phyloP scores from a whole-genome alignment of 2,797 vertebrate species.

The Benthosema pterotum region DNA sequence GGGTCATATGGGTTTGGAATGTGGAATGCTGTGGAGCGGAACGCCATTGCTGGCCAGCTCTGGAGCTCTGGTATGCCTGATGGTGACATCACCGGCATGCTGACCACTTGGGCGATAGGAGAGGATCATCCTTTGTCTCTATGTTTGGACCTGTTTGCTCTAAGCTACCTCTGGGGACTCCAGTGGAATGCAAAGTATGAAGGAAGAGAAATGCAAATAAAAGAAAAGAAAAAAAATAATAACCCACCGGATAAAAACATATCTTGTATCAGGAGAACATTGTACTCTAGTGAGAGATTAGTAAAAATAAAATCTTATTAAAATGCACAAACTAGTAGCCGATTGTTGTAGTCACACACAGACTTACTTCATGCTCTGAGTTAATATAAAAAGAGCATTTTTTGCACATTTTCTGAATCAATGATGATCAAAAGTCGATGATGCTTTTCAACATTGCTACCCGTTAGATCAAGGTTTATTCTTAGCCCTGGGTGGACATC shows the following conservation, averaged over 20 bases:
- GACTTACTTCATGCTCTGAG: background rate
- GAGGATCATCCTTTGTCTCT: slow-evolving; percentile 14
- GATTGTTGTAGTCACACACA: no score
- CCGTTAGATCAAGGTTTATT: background rate
- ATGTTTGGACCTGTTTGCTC: slow-evolving; percentile 44
- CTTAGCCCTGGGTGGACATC: background rate
- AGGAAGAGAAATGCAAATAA: background rate
- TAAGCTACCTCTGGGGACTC: background rate
- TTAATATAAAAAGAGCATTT: no score
- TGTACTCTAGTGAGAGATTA: background rate
- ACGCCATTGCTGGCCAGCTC: slow-evolving; percentile 4
- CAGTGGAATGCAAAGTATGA: slow-evolving; percentile 14
- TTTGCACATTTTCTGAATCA: no score
- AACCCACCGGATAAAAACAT: no score
- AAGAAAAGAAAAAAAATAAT: no score
- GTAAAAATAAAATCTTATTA: no score
- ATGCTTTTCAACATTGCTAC: background rate
- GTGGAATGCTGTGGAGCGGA: slow-evolving; percentile 48
- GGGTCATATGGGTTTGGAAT: slow-evolving; percentile 50
- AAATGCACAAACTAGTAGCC: no score
- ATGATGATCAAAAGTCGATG: no score
- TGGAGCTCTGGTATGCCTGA: slow-evolving; percentile 38
- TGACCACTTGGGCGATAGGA: slow-evolving; percentile 24
- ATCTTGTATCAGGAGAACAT: background rate
- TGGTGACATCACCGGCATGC: slow-evolving; percentile 23